Evolutionary conservation across 1,140 invertebrate genomes (phyloP), one percentile per base, ranked within the genome.

Genomic region (Parapsyche elsis): DNA sequence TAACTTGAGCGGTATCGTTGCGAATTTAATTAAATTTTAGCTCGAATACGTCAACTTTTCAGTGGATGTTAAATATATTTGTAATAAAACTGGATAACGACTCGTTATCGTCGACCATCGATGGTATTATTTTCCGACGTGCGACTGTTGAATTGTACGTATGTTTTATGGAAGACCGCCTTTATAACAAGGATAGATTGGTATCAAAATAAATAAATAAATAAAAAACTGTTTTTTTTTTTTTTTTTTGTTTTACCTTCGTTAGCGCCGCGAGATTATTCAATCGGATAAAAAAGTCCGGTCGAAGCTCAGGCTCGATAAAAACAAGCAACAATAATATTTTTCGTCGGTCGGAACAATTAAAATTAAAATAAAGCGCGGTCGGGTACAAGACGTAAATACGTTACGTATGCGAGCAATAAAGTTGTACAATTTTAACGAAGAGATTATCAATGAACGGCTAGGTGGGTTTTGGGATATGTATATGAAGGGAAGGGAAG

Each of bases 341-440:
- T 53, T 53, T 53, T 53, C 49, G 16, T 53, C 12, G 16, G 12
- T 12, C 49, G 49, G 16, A 53, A 53, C 49, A 16, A 14, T 53
- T 53, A 53, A 53, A 53, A 14, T 53, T 53, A 14, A 53, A 12
- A 53, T 53, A 14, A 9, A 26, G 64, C 64, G 64, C 9, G 24
- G 64, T 9, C 9, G 24, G 23, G 64, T 61, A 67, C 64, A 67
- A 67, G 64, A 67, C 64, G 64, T 30, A 67, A 67, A 67, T 67
- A 67, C 64, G 64, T 30, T 30, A 30, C 64, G 64, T 67, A 67
- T 67, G 64, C 64, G 64, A 67, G 64, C 64, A 67, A 67, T 67
- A 67, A 67, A 67, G 64, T 67, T 67, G 64, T 67, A 67, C 64
- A 67, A 67, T 67, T 67, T 67, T 67, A 67, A 67, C 64, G 64